Base-by-base conservation (phyloP, 1,140 invertebrate species). In the Dysdera silvatica region DNA sequence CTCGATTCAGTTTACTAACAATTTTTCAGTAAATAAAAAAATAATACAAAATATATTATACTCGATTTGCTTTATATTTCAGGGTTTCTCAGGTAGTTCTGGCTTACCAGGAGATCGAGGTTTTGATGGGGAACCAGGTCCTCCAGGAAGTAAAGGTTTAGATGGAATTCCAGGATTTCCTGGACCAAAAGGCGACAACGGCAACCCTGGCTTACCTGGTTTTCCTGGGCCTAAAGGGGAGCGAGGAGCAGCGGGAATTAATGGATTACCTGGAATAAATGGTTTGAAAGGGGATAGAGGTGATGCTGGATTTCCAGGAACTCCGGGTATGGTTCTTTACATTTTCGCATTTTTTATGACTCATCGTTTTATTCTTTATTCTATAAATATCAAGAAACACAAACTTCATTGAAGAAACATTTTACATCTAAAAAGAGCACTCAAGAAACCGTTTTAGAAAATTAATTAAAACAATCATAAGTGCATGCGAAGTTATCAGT, bases 211-310 rank as follows among this genome's bases (percentile, higher is more conserved):
- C 40, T 66, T 80, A 12, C 69, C 78, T 33, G 85, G 85, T 14
- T 74, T 69, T 77, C 7, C 80, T 61, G 35, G 67, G 48, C 56
- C 51, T 16, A n/a, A 55, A n/a, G 55, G 55, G 10, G 67, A 80
- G 12, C 68, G 77, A 37, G 85, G 84, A 12, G 74, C 65, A 78
- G 4, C 80, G 64, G 35, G 67, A 53, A 56, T 56, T 23, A 16
- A 54, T 18, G 55, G 55, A 58, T 1, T 58, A 2, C 55, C 35
- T 14, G 64, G 64, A 37, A 0, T 28, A 3, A 57, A 66, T 61
- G 89, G 89, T n/a, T 70, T 73, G 4, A 91, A 90, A 76, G 90
- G 89, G 54, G 86, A 88, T 12, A 78, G 80, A 29, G 89, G 89
- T 32, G 67, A 74, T 12, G 81, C 86, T 69, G 89, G 89, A 7